phyloP scores from a whole-genome alignment of 2,888 invertebrate genomes.

The Bellardia bayeri region DNA sequence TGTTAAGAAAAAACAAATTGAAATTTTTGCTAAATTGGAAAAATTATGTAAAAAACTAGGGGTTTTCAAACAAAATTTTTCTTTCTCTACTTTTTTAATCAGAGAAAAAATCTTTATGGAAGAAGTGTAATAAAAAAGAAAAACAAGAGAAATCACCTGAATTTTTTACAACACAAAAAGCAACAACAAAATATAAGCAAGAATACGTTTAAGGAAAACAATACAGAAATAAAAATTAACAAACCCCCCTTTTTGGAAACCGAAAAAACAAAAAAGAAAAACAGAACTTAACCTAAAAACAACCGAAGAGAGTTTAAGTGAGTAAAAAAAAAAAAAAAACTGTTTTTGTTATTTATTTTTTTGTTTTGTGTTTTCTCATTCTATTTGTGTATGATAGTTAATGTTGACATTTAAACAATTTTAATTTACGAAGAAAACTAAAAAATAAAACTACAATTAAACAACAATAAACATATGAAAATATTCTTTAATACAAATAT shows the following conservation, averaged over 20 bases:
- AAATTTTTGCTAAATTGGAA: conserved; percentile 29
- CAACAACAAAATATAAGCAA: conserved; percentile 47
- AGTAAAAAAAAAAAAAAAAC: conserved; percentile 67
- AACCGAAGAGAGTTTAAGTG: conserved; percentile 58
- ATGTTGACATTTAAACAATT: conserved; percentile 55
- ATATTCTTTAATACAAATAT: conserved; percentile 3
- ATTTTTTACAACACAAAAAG: conserved; percentile 57
- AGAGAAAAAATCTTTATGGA: conserved; percentile 52
- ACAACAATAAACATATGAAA: not conserved
- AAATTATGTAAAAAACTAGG: conserved; percentile 65
- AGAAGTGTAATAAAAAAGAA: conserved; percentile 53
- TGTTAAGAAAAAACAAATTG: conserved; percentile 7
- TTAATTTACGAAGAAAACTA: conserved; percentile 32
- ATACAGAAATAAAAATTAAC: conserved; percentile 45
- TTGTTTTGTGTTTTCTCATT: conserved; percentile 9
- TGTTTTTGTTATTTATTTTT: conserved; percentile 33
- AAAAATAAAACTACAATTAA: not conserved
- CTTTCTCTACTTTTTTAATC: conserved; percentile 32
- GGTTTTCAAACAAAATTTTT: conserved; percentile 31
- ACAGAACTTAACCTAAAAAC: conserved; percentile 72
- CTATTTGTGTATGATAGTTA: conserved; percentile 13
- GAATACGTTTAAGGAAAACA: conserved; percentile 33
- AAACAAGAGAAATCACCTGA: conserved; percentile 61
- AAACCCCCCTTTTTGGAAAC: conserved; percentile 61
- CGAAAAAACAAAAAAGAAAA: conserved; percentile 35